Evolutionary conservation across 2,113 vertebrate genomes (phyloP).

Genomic region (Pseudois nayaur): DNA sequence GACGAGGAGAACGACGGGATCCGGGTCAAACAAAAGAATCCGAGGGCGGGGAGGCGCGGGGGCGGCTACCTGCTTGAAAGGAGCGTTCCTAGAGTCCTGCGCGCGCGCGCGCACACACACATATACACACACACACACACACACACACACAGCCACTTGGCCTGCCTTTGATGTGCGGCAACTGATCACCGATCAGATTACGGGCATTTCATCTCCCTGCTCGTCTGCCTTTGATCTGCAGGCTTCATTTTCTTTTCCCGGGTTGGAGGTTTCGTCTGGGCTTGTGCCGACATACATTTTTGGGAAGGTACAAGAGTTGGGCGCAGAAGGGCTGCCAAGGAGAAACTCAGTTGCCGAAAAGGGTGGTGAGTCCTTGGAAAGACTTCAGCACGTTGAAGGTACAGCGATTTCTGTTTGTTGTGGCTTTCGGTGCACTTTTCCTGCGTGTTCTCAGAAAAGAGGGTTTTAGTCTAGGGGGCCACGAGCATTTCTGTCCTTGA

Average conservation of each 20-base stretch:
- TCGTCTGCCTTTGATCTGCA: slow-evolving; percentile 91
- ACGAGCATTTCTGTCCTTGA: background rate
- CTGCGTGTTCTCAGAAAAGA: background rate
- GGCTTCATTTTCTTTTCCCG: slow-evolving; percentile 85
- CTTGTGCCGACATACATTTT: slow-evolving; percentile 83
- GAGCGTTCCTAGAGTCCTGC: slow-evolving; percentile 52
- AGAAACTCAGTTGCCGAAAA: slow-evolving; percentile 70
- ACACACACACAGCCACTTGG: slow-evolving; percentile 41
- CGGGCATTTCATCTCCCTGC: slow-evolving; percentile 84
- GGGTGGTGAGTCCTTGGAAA: slow-evolving; percentile 67
- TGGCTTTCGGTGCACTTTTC: slow-evolving; percentile 8
- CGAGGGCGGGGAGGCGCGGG: slow-evolving; percentile 61
- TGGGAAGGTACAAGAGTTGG: slow-evolving; percentile 72
- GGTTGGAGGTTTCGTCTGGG: slow-evolving; percentile 82
- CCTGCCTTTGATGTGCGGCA: slow-evolving; percentile 88
- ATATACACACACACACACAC: background rate
- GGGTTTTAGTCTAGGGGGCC: background rate
- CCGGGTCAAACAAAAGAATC: slow-evolving; percentile 71
- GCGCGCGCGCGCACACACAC: background rate
- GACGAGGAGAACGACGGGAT: slow-evolving; percentile 23
- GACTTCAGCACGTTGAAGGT: slow-evolving; percentile 76
- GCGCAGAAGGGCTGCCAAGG: slow-evolving; percentile 71
- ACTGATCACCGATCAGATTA: slow-evolving; percentile 94
- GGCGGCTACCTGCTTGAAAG: slow-evolving; percentile 75
- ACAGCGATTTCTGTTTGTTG: slow-evolving; percentile 54